A percentile compares a stretch with the other conserved stretches of the same genome.
These are phyloP conservation scores for Calliphora vicina DNA, from an alignment of 1,140 invertebrate species.

Conservation along the genomic window DNA sequence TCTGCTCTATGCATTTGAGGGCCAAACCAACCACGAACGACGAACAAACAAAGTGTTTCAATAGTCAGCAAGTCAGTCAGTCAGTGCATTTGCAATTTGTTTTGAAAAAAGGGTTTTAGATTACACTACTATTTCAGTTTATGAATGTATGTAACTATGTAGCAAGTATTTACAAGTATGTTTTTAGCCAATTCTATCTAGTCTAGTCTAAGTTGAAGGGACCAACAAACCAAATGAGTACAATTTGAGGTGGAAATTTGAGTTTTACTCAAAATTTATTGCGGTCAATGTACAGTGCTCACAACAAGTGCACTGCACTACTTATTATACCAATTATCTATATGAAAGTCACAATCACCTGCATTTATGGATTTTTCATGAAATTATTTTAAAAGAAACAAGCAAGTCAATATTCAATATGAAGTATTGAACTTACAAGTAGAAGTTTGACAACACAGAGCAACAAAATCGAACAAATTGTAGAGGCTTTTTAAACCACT, in stretches of 20 bases:
- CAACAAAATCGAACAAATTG: no score
- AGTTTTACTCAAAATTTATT: constrained; percentile 30
- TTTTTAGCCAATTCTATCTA: not conserved
- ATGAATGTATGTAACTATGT: not conserved
- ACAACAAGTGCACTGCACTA: not conserved
- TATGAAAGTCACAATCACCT: no score
- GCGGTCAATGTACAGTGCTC: not conserved
- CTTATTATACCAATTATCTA: no score
- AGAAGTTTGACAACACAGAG: no score
- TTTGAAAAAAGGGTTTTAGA: constrained; percentile 15
- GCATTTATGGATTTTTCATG: no score
- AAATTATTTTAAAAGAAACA: no score
- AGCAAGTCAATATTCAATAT: no score
- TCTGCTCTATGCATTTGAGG: not conserved
- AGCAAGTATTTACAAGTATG: not conserved
- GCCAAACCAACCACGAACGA: constrained; percentile 26
- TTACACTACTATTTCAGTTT: no score
- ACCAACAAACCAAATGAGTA: not conserved
- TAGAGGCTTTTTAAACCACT: no score
- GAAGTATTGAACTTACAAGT: no score
- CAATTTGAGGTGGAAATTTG: constrained; percentile 30
- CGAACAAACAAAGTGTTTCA: constrained; percentile 25
- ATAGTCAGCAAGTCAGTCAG: not conserved
- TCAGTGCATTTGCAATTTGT: not conserved
- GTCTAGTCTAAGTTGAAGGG: not conserved